Conservation (phyloP, 2,797 vertebrate genomes). For the Choloepus didactylus region DNA sequence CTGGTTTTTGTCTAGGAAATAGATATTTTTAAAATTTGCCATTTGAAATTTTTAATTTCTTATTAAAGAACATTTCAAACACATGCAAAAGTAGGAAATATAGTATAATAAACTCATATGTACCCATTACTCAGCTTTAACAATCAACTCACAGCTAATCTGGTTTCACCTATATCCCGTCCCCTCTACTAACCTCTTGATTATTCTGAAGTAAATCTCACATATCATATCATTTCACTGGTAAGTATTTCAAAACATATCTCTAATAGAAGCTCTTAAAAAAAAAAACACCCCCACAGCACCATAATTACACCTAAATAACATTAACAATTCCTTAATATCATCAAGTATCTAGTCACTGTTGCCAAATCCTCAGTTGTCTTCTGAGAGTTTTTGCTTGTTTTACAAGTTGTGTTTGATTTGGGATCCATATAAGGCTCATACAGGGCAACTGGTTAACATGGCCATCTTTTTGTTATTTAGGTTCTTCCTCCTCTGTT, state of each 20-base stretch:
- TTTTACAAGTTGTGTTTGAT: neutral
- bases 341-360: neutral
- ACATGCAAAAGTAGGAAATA: neutral
- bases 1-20: neutral
- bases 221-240: neutral
- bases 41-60: conserved; percentile 14
- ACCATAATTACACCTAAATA: neutral
- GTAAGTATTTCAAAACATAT: neutral
- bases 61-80: conserved; percentile 10
- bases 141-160: neutral
- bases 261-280: neutral
- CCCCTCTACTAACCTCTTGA: neutral
- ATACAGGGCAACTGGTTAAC: neutral
- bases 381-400: neutral
- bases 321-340: neutral
- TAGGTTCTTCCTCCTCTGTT: neutral
- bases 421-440: neutral
- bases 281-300: neutral
- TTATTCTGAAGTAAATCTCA: conserved; percentile 18
- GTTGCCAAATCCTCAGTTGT: neutral
- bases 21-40: neutral
- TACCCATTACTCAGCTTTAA: neutral
- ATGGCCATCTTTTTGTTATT: neutral
- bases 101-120: neutral
- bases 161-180: neutral